Percentiles rank a stretch among this genome's conserved stretches.
Evolutionary conservation across 2,113 vertebrate genomes (phyloP).

Genomic region (Gulo gulo): DNA sequence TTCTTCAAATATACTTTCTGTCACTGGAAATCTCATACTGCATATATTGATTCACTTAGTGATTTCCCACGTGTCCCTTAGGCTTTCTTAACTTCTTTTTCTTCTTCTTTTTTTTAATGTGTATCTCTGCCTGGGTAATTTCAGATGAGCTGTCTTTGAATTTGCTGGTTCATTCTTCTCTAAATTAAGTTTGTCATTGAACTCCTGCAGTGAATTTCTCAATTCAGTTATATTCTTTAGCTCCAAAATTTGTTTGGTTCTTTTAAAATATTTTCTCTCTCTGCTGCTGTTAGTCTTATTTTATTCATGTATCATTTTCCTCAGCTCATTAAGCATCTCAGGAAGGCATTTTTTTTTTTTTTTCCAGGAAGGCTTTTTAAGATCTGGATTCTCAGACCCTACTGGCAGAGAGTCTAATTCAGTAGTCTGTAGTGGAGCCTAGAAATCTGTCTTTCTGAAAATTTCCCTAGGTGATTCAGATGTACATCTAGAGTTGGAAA

Average conservation of each 20-base stretch:
- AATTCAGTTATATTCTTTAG: neutral
- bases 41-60: neutral
- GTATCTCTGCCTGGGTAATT: neutral
- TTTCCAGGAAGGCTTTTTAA: neutral
- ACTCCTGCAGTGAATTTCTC: neutral
- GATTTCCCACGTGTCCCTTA: neutral
- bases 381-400: neutral
- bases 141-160: neutral
- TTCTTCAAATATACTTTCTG: neutral
- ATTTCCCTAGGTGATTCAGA: neutral
- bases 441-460: neutral
- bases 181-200: neutral
- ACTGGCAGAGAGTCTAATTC: neutral
- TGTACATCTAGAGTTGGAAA: neutral
- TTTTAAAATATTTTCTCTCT: neutral
- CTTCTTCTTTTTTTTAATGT: neutral
- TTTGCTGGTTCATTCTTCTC: neutral
- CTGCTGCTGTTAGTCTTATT: neutral
- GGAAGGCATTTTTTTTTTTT: neutral
- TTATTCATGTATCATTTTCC: neutral
- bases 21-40: neutral
- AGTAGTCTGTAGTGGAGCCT: neutral
- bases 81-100: neutral
- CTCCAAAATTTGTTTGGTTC: neutral
- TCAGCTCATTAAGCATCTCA: neutral